A percentile compares a stretch with the other conserved stretches of the same genome.
These are phyloP conservation scores for cat (Felis catus) DNA, from an alignment of 2,113 vertebrate genomes.

Conservation along the genomic window DNA sequence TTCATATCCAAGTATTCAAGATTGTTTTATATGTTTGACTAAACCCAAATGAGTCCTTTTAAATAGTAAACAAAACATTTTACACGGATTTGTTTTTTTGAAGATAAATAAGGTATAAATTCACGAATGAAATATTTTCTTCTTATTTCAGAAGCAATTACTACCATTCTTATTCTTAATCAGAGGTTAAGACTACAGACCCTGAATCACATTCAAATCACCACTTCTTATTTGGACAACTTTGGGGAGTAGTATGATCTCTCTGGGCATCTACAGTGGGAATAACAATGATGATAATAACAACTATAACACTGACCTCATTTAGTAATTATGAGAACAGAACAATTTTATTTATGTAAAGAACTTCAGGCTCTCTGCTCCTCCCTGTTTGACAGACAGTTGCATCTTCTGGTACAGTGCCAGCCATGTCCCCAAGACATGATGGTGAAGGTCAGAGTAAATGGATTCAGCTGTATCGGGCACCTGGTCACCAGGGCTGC, in stretches of 20 bases:
- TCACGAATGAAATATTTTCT: background rate
- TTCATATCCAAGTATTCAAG: conserved; percentile 3
- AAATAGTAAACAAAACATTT: conserved; percentile 26
- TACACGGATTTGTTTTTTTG: background rate
- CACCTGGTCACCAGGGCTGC: background rate
- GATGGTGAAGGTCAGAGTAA: background rate
- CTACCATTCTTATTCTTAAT: background rate
- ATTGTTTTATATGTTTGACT: background rate
- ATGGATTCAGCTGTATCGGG: background rate
- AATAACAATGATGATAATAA: background rate
- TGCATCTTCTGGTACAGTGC: background rate
- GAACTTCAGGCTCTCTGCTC: background rate
- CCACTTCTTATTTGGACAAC: background rate
- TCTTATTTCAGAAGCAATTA: background rate
- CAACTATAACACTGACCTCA: background rate
- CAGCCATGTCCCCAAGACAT: background rate
- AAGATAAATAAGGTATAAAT: background rate
- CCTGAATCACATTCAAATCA: background rate
- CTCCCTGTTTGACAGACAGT: background rate
- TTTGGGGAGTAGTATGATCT: background rate
- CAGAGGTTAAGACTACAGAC: background rate
- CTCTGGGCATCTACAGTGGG: background rate
- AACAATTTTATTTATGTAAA: background rate
- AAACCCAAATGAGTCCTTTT: background rate
- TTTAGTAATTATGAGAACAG: background rate